Evolutionary conservation across 35 echinoderm and acorn worm species (phyloP).

Genomic region (Holothuria glaberrima): DNA sequence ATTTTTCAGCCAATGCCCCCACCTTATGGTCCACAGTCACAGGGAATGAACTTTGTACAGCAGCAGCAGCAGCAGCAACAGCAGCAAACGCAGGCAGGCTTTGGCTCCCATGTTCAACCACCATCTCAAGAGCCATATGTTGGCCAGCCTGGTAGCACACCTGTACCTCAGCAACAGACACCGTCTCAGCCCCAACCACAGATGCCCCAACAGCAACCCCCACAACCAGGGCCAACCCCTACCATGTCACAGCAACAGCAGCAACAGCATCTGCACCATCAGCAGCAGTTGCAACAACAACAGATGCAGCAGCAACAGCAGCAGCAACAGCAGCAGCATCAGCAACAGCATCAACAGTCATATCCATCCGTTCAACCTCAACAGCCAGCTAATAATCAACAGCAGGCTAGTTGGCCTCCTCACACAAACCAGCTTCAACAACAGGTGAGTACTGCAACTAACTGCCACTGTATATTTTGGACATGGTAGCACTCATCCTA

Average conservation of each 20-base stretch:
- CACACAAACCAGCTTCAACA: background rate
- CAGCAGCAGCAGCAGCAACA: conserved; percentile 27
- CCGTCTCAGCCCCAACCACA: conserved; percentile 58
- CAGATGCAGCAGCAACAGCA: conserved; percentile 54
- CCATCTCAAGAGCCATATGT: conserved; percentile 10
- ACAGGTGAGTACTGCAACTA: background rate
- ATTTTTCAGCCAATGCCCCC: conserved; percentile 62
- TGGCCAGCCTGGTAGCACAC: conserved; percentile 18
- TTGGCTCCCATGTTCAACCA: conserved; percentile 44
- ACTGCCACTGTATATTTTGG: too few species aligned
- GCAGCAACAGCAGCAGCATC: too few species aligned
- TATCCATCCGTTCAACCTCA: conserved; percentile 41
- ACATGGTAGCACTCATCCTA: too few species aligned
- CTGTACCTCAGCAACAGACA: conserved; percentile 57
- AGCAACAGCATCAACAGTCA: conserved; percentile 28
- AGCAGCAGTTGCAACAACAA: conserved; percentile 20
- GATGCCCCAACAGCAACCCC: conserved; percentile 31
- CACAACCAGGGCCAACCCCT: background rate
- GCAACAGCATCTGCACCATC: conserved; percentile 45
- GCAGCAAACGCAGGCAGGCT: conserved; percentile 34
- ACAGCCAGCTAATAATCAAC: conserved; percentile 14
- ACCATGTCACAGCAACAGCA: conserved; percentile 49
- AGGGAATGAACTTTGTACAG: conserved; percentile 49
- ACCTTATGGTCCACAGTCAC: conserved; percentile 66
- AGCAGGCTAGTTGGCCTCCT: background rate